A percentile compares a stretch with the other conserved stretches of the same genome.
Conservation (phyloP, 2,113 vertebrate species). For the Centropus unirufus region DNA sequence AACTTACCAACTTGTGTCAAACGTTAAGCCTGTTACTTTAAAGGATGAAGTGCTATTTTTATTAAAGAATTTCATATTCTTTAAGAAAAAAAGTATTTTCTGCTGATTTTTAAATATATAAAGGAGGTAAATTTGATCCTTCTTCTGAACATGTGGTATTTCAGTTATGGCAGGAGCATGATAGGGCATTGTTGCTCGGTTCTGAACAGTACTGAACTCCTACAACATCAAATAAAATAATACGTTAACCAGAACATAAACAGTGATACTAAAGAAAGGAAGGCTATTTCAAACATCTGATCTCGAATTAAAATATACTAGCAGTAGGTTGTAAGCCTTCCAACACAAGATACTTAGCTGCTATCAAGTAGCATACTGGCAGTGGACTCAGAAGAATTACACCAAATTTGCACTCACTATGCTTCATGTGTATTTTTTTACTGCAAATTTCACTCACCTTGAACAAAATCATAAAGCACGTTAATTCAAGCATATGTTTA, state of each 20-base stretch:
- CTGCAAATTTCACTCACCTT: neutral
- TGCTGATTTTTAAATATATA: neutral
- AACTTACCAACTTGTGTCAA: neutral
- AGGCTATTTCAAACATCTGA: neutral
- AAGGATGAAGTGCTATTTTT: neutral
- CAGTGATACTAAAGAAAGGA: neutral
- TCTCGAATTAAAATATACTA: constrained; percentile 16
- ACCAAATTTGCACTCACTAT: neutral
- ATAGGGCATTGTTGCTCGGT: neutral
- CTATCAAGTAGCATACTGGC: neutral
- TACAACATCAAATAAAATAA: neutral
- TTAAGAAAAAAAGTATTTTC: neutral
- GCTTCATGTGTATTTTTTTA: neutral
- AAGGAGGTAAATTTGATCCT: neutral
- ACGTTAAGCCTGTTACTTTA: neutral
- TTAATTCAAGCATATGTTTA: neutral
- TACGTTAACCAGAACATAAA: neutral
- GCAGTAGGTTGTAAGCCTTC: neutral
- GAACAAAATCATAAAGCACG: neutral
- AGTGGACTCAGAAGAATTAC: neutral
- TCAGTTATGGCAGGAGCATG: neutral
- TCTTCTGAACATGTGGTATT: neutral
- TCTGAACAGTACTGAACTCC: neutral
- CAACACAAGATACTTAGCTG: neutral
- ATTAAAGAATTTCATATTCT: neutral